Evolutionary conservation across 2,888 invertebrate species (phyloP), one percentile per base, ranked within the genome.

Genomic region (Drosophila sordidula): DNA sequence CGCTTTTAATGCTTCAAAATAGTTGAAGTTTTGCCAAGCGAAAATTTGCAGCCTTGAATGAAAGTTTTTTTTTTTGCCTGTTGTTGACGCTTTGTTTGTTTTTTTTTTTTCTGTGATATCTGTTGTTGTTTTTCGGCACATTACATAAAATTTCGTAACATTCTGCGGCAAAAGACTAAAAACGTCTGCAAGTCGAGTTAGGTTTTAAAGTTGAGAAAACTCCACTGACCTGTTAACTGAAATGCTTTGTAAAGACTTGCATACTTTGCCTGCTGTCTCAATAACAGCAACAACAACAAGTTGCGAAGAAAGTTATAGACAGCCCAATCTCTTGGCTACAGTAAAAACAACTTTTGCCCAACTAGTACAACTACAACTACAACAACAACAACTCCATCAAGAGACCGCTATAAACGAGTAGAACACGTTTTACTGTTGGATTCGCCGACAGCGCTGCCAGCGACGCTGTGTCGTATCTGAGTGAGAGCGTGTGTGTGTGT

Each of bases 271-370:
- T 67, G 82, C 75, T 85, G 75, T 77, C 75, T 75, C 75, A 77
- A 75, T 75, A 75, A 61, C 78, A 75, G 36, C 34, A 49, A 34
- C 62, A 39, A 79, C 64, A 78, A 56, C 73, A 69, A 81, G 62
- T 71, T 82, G 81, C 78, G 80, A 83, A 83, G 83, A 83, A 83
- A 83, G 83, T 83, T 83, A 83, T 83, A 83, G 82, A 79, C 75
- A 69, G 75, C 25, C 72, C 82, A 59, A 70, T 78, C 76, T 64
- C 75, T 71, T 56, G 39, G 69, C 88, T 86, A 88, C 88, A 88
- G 83, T 88, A 88, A 83, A 83, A 83, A 86, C 83, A 88, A 88
- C 83, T 88, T 83, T 83, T 83, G 83, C 88, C 83, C 86, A 82
- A 82, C 82, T 82, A 75, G 74, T 65, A 70, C 78, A 75, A 63